Base-by-base conservation (phyloP, 2,113 vertebrate species). In the Gopherus flavomarginatus region DNA sequence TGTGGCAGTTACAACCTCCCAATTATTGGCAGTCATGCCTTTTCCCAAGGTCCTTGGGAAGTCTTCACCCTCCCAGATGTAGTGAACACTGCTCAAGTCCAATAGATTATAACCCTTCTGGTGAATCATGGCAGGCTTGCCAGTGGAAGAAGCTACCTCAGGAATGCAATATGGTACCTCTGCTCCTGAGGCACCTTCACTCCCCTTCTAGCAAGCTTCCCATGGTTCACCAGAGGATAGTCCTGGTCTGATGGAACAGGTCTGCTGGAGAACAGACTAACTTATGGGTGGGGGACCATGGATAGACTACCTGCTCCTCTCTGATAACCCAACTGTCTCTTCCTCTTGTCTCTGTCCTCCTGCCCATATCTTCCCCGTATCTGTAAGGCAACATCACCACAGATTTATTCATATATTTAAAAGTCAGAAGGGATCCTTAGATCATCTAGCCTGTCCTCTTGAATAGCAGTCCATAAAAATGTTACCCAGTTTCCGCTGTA, bases 1-100 rank as follows among this genome's bases (percentile, higher is more conserved):
- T 72, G 19, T 72, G 9, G n/a, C n/a, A 72, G n/a, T 72, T 69
- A 38, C 35, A 69, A 69, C 35, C 17, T 69, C 35, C 16, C 8
- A 38, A 10, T 69, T 69, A 69, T 69, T 38, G 17, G 35, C 35
- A 38, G 65, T 21, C 65, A 22, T 72, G 35, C 17, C 77, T 22
- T 5, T 57, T 62, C 47, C 35, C 42, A 7, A 13, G 52, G 29
- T 82, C 47, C 29, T 26, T 9, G 69, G 83, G 84, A 42, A 82
- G 78, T 49, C 82, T 11, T 82, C 38, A n/a, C 1, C 1, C 0
- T 75, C 89, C n/a, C 75, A 80, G 65, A 56, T 88, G 3, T 52
- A 3, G 0, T 3, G n/a, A 12, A 52, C 19, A 26, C 38, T 24
- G 2, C 0, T 0, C 35, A 49, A 9, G 50, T 13, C 44, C 80